phyloP scores from a whole-genome alignment of 1,140 invertebrate species.

The Magallana gigas region DNA sequence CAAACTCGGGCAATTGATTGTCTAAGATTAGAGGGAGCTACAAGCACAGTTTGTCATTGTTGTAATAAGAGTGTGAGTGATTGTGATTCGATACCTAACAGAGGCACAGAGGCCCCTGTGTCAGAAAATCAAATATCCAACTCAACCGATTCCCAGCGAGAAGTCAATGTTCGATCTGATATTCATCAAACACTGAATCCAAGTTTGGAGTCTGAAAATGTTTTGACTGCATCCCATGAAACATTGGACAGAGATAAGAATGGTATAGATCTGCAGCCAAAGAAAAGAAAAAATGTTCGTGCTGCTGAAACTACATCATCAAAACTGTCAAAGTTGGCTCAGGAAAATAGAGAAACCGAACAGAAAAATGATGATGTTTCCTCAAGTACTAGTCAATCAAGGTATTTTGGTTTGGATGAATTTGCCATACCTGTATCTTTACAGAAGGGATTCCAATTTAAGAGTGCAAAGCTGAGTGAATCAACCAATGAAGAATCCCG shows the following conservation, averaged over 20 bases:
- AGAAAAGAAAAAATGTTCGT: background rate
- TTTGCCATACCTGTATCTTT: background rate
- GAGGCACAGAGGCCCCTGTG: too few relatives aligned
- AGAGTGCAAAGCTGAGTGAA: background rate
- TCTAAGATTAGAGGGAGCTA: too few relatives aligned
- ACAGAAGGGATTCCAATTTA: background rate
- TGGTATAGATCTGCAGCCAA: background rate
- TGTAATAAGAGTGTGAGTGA: too few relatives aligned
- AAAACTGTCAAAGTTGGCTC: background rate
- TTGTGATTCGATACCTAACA: too few relatives aligned
- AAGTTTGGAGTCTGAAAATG: background rate
- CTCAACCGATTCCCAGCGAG: background rate
- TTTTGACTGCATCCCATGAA: background rate
- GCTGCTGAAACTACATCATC: background rate
- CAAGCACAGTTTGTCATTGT: too few relatives aligned
- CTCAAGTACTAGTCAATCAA: background rate
- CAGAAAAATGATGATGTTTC: background rate
- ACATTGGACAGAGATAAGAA: background rate
- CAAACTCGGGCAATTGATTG: too few relatives aligned
- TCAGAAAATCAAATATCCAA: too few relatives aligned
- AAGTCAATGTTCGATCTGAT: background rate
- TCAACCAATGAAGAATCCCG: background rate
- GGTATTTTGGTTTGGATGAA: background rate
- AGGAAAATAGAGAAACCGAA: background rate
- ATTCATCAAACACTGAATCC: background rate